phyloP scores from a whole-genome alignment of 2,888 invertebrate species.

The Scaptomyza flava region DNA sequence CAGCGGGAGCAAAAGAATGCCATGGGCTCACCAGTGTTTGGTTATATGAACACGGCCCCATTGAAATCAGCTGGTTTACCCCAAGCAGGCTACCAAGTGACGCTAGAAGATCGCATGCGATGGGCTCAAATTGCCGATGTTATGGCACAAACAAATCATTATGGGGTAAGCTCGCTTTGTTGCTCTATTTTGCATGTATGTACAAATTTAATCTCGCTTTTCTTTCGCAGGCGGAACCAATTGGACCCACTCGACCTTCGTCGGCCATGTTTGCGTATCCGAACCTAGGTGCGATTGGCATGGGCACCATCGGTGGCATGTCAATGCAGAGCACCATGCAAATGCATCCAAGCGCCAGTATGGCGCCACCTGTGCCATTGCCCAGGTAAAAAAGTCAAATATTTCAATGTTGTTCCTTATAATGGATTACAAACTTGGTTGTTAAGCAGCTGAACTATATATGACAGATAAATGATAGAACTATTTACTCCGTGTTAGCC shows the following conservation, averaged over 20 bases:
- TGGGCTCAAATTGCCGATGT: constrained; percentile 97
- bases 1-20: constrained; percentile 93
- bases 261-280: constrained; percentile 94
- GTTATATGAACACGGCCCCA: constrained; percentile 92
- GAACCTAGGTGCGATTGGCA: constrained; percentile 84
- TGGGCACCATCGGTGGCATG: constrained; percentile 84
- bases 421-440: too few species aligned
- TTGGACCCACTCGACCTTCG: constrained; percentile 90
- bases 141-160: constrained; percentile 93
- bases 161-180: constrained; percentile 88
- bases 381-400: constrained; percentile 86
- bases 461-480: too few species aligned
- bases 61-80: constrained; percentile 87
- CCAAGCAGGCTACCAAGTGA: constrained; percentile 90
- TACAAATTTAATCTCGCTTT: background rate
- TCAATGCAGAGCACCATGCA: constrained; percentile 84
- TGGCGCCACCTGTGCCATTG: constrained; percentile 89
- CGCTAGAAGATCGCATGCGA: constrained; percentile 91
- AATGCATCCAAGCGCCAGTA: constrained; percentile 84
- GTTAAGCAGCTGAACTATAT: too few species aligned
- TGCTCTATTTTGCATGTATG: too few species aligned
- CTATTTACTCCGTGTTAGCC: too few species aligned
- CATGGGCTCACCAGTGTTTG: constrained; percentile 93
- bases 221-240: constrained; percentile 88
- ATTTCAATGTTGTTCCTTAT: too few species aligned